Conservation (phyloP, 2,113 vertebrate species). For the Phrynosoma blainvillii region DNA sequence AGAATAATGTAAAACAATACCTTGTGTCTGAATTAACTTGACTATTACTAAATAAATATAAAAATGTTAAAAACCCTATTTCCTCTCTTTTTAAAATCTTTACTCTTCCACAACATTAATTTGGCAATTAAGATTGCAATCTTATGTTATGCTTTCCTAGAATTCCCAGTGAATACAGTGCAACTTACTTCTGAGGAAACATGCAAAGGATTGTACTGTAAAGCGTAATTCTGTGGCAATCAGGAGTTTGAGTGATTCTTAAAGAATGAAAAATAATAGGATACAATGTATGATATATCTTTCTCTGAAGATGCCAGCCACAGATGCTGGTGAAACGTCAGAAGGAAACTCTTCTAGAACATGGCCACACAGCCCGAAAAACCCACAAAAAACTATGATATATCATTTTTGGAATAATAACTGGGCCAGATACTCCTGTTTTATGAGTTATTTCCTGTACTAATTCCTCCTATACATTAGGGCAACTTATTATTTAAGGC, state of each 20-base stretch:
- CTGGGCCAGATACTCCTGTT: neutral
- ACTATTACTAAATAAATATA: neutral
- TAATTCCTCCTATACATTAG: no score
- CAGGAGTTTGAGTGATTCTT: neutral
- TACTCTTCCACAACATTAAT: neutral
- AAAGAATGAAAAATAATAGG: neutral
- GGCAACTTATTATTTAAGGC: no score
- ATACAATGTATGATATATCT: neutral
- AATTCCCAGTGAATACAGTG: neutral
- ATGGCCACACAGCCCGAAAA: no score
- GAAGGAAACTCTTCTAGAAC: no score
- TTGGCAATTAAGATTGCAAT: neutral
- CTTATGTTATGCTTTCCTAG: neutral
- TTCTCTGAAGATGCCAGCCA: no score
- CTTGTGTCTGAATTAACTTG: neutral
- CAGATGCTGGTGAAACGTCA: no score
- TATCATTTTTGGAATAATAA: neutral
- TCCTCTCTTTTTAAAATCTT: neutral
- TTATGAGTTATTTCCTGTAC: neutral
- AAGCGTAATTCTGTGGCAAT: neutral
- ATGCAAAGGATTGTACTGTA: neutral
- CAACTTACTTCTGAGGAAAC: neutral
- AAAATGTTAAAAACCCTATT: neutral
- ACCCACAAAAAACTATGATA: no score
- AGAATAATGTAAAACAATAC: neutral